Percentiles rank a stretch among this genome's conserved stretches.
Conservation (phyloP, 2,797 vertebrate genomes). For the Coccyzus lansbergi region DNA sequence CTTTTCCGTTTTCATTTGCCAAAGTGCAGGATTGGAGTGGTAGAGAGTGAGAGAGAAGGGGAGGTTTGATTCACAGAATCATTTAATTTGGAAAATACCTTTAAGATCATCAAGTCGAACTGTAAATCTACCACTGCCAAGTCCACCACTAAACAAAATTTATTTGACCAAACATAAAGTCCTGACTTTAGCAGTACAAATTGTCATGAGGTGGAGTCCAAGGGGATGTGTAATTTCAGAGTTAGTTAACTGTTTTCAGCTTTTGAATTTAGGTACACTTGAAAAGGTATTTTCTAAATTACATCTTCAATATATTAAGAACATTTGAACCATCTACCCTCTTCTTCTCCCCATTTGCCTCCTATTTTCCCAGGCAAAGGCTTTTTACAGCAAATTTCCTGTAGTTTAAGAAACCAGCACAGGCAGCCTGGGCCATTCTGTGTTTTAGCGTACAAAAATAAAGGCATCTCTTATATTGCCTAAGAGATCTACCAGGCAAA, state of each 20-base stretch:
- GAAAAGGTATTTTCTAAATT: neutral
- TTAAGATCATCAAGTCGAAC: too few relatives aligned
- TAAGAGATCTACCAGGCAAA: neutral
- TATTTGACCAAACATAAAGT: neutral
- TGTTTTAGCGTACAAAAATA: neutral
- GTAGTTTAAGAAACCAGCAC: neutral
- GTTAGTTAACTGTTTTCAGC: neutral
- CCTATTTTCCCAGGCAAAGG: neutral
- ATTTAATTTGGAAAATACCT: too few relatives aligned
- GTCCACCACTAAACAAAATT: neutral
- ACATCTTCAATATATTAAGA: neutral
- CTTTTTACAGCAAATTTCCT: neutral
- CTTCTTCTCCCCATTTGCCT: neutral
- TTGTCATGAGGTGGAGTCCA: neutral
- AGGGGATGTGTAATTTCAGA: fast-evolving
- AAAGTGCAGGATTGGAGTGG: neutral
- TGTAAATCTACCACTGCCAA: too few relatives aligned
- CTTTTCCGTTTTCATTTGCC: neutral
- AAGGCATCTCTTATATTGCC: neutral
- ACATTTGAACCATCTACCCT: neutral
- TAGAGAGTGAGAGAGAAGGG: neutral
- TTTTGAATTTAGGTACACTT: neutral
- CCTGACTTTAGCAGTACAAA: neutral
- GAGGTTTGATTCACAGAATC: neutral
- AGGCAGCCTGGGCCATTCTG: neutral